Evolutionary conservation across 2,797 vertebrate genomes (phyloP), one percentile per base, ranked within the genome.

Genomic region (Acipenser transmontanus): DNA sequence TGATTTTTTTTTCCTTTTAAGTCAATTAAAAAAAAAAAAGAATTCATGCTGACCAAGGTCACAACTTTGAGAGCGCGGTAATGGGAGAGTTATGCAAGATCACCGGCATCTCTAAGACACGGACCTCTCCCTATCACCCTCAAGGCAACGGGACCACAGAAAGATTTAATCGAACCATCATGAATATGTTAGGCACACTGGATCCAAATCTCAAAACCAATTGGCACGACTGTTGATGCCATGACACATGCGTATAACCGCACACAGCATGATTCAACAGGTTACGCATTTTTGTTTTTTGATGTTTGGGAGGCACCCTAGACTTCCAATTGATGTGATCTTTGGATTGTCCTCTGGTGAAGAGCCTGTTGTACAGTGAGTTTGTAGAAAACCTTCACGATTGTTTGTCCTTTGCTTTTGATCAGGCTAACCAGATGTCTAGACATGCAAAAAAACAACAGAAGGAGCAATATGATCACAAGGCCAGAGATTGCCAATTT

Each of bases 191-290:
- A 1, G 76, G 76, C 1, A 80, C 73, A 0, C 7, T 80, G 1
- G 47, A 72, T 7, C 71, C 71, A 1, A 69, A 78, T 47, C 2
- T 72, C n/a, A 76, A 79, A 34, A 59, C 68, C 6, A 1, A 57
- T 0, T 80, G 75, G 76, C 69, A 72, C 49, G 70, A 80, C 7
- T 52, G 12, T 75, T 47, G 76, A 80, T 63, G 72, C 69, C 0
- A 72, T 80, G 74, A 77, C 74, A 3, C 73, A 77, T 2, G 63
- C 71, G 0, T 79, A 78, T 20, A 80, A 74, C 63, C 77, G 75
- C 54, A 69, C 68, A 2, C 12, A 3, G 4, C 71, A 76, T 6
- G 57, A 78, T 10, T 81, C 71, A 0, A 80, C 69, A 4, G 75
- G 76, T 1, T 81, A 71, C 10, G 70, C n/a, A n/a, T n/a, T n/a